Conservation (phyloP, 1,140 invertebrate species). For the Hylaeus volcanicus region DNA sequence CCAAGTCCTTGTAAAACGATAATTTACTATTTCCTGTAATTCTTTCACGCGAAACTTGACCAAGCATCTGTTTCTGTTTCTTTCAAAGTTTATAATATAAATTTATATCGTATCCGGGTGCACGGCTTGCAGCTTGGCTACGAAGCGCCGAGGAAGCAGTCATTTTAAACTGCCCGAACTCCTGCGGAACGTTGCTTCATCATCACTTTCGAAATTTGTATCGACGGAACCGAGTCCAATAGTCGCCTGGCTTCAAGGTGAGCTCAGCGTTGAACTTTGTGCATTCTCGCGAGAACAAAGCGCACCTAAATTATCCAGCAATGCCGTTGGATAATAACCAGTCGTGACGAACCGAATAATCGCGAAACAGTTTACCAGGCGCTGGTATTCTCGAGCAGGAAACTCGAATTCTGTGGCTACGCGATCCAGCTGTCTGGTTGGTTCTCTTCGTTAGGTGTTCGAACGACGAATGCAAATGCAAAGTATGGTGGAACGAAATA, state of each 20-base stretch:
- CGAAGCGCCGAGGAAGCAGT: background rate
- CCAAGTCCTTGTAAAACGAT: too few relatives aligned
- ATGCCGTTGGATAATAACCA: background rate
- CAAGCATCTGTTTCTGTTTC: background rate
- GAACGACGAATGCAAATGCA: too few relatives aligned
- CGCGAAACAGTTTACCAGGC: background rate
- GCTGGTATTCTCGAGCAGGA: background rate
- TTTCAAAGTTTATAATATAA: background rate
- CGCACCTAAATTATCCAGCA: background rate
- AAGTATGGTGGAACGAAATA: too few relatives aligned
- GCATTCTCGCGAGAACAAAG: slow-evolving; percentile 19
- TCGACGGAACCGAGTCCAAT: slow-evolving; percentile 5
- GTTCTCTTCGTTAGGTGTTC: background rate
- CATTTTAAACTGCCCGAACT: background rate
- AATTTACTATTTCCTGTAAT: background rate
- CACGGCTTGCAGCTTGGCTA: background rate
- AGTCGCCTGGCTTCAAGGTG: background rate
- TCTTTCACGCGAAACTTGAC: background rate
- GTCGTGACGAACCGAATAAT: background rate
- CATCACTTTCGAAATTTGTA: slow-evolving; percentile 28
- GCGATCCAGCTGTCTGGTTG: background rate
- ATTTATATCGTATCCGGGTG: background rate
- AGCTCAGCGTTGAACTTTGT: slow-evolving; percentile 18
- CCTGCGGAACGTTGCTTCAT: background rate
- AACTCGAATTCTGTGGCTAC: background rate